Percentiles rank a stretch among this genome's conserved stretches.
phyloP scores from a whole-genome alignment of 2,797 vertebrate genomes.

The Choloepus didactylus region DNA sequence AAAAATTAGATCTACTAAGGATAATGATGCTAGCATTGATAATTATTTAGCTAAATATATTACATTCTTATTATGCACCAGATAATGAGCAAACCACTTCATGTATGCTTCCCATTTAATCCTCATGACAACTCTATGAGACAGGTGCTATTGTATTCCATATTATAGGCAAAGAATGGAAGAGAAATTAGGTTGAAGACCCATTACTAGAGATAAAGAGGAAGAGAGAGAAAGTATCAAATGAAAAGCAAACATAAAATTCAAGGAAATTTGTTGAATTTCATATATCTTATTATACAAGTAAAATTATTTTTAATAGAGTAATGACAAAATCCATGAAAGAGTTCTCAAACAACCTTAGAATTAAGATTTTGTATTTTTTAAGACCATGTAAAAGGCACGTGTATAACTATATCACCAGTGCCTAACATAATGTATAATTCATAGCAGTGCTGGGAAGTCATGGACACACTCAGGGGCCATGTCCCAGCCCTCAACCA shows the following conservation, averaged over 20 bases:
- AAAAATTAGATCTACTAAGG: slow-evolving; percentile 25
- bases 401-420: neutral
- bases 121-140: neutral
- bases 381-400: neutral
- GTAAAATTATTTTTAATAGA: neutral
- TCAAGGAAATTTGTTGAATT: neutral
- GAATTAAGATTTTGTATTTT: neutral
- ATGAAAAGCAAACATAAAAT: neutral
- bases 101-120: neutral
- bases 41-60: slow-evolving; percentile 35
- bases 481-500: too few species aligned
- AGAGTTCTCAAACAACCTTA: neutral
- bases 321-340: neutral
- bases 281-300: neutral
- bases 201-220: neutral
- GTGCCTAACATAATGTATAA: neutral
- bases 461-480: too few species aligned
- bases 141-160: neutral
- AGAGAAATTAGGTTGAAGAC: neutral
- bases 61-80: slow-evolving; percentile 38
- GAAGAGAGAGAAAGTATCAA: neutral
- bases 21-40: slow-evolving; percentile 47
- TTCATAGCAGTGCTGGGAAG: too few species aligned
- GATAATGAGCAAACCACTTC: neutral
- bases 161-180: neutral